These are phyloP conservation scores for Girardinichthys multiradiatus DNA, from an alignment of 2,113 vertebrate species.

Conservation along the genomic window DNA sequence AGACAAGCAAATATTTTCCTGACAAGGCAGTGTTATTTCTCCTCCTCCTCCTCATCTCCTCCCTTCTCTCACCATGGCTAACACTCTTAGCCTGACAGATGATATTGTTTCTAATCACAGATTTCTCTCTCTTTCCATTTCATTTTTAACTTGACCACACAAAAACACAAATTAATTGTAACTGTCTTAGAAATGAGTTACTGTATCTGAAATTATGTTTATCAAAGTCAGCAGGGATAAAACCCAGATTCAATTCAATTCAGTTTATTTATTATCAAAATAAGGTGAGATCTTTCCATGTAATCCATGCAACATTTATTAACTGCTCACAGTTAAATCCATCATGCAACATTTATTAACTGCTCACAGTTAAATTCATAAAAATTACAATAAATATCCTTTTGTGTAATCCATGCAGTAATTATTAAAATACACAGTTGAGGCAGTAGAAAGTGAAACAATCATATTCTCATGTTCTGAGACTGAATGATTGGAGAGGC, in stretches of 20 bases:
- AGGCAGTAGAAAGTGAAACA: too few relatives aligned
- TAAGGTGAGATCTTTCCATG: too few relatives aligned
- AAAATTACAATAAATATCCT: too few relatives aligned
- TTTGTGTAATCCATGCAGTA: too few relatives aligned
- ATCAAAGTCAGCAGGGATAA: conserved; percentile 27
- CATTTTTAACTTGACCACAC: conserved; percentile 32
- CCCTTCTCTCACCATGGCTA: conserved; percentile 55
- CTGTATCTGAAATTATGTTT: conserved; percentile 9
- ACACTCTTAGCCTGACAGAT: conserved; percentile 66
- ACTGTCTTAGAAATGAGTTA: conserved; percentile 7
- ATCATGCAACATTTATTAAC: too few relatives aligned
- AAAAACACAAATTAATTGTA: conserved; percentile 17
- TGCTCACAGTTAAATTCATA: too few relatives aligned
- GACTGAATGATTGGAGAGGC: too few relatives aligned
- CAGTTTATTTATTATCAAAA: too few relatives aligned
- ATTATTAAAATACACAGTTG: too few relatives aligned
- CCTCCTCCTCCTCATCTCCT: conserved; percentile 56
- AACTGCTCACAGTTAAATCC: too few relatives aligned
- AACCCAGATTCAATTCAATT: conserved; percentile 25
- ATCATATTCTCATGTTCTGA: too few relatives aligned
- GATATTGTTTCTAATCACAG: conserved; percentile 61
- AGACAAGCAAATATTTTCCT: conserved; percentile 74
- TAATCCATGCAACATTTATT: too few relatives aligned
- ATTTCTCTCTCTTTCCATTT: conserved; percentile 33
- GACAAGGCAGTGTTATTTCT: conserved; percentile 64